Base-by-base conservation (phyloP, 2,797 vertebrate genomes). In the Fistularia commersonii region DNA sequence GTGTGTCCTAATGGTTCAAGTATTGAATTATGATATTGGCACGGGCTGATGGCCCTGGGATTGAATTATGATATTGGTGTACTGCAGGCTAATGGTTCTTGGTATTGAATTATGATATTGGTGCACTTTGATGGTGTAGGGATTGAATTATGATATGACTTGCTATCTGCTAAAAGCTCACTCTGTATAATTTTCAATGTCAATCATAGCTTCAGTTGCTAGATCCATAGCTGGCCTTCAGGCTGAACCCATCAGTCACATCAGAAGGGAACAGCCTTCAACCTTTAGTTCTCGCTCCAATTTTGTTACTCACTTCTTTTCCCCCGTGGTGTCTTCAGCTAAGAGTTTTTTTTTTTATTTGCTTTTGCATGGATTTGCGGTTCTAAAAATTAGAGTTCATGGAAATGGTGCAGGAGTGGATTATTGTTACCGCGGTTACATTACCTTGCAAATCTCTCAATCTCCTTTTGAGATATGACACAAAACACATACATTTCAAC, bases 61-160 rank as follows among this genome's bases (percentile, higher is more conserved):
- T 85, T 87, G 87, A 89, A 83, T 88, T 87, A 85, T 83, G 82
- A 85, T 86, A 83, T 87, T 76, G 83, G 80, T 86, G 79, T 58
- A 61, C 75, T 79, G 76, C 72, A 38, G 81, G 69, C 84, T 88
- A 87, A 87, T 88, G 85, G 80, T 73, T 76, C 82, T 72, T 63
- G 45, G 83, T 84, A 84, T 86, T 89, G 84, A 87, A 84, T 89
- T 85, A 82, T 87, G 84, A 87, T 87, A 88, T 88, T 83, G 81
- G 81, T 82, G 80, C 79, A 83, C 83, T 85, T 84, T 85, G 81
- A 83, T 73, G 75, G 72, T 59, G 66, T 70, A 76, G 64, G 82
- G 82, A 89, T 84, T 86, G 87, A 88, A 84, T 88, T 87, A 84
- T 86, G 87, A 87, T 88, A 77, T 77, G 76, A 61, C 68, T 72